These are phyloP conservation scores for Dysmachus trigonus DNA, from an alignment of 2,888 invertebrate genomes.

Conservation along the genomic window DNA sequence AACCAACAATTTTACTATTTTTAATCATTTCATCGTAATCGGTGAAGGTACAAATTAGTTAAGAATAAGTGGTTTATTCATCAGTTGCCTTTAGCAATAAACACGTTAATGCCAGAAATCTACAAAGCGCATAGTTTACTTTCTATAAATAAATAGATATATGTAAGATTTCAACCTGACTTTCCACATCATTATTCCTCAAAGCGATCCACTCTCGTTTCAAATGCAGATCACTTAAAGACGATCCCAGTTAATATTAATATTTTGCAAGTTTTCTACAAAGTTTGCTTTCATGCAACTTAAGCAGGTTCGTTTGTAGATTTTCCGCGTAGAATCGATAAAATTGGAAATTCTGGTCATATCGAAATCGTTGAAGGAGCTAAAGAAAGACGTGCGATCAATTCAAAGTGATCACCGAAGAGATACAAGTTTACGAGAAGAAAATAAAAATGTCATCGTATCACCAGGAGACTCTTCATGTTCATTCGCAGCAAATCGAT, in stretches of 20 bases:
- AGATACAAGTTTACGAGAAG: background rate
- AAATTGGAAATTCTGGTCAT: slow-evolving; percentile 31
- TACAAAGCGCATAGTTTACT: background rate
- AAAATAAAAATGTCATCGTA: slow-evolving; percentile 10
- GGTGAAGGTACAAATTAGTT: background rate
- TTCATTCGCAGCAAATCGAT: background rate
- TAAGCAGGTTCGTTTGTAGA: background rate
- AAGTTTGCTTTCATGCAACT: background rate
- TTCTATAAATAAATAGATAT: background rate
- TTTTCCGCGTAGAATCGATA: slow-evolving; percentile 1
- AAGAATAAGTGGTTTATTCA: background rate
- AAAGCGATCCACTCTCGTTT: background rate
- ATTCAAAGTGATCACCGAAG: background rate
- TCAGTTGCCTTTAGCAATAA: background rate
- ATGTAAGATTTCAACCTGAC: background rate
- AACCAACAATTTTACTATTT: background rate
- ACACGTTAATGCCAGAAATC: background rate
- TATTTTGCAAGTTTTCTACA: background rate
- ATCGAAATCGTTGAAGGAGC: background rate
- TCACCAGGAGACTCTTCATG: background rate
- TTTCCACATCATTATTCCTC: background rate
- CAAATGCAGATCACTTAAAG: background rate
- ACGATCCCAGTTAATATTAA: background rate
- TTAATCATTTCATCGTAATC: background rate
- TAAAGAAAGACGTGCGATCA: slow-evolving; percentile 10